phyloP scores from a whole-genome alignment of 1,140 invertebrate species.

The Trialeurodes vaporariorum region DNA sequence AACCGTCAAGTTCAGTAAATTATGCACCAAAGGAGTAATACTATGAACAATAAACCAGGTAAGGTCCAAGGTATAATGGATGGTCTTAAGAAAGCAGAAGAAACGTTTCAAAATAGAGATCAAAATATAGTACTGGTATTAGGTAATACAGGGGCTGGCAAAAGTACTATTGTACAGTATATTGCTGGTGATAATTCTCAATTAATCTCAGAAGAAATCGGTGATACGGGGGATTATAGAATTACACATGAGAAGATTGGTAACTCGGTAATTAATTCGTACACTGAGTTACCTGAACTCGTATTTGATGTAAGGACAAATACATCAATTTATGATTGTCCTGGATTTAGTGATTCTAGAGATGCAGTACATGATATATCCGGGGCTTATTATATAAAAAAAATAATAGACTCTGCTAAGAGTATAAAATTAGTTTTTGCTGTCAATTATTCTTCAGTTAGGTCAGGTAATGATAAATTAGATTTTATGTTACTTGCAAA shows the following conservation, averaged over 20 bases:
- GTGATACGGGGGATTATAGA: constrained; percentile 7
- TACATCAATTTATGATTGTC: constrained; percentile 19
- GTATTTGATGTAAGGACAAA: constrained; percentile 8
- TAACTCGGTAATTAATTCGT: constrained; percentile 15
- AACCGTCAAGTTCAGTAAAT: too few species aligned
- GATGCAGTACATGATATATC: constrained; percentile 19
- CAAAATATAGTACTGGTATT: constrained; percentile 18
- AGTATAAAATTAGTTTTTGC: constrained; percentile 20
- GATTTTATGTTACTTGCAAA: constrained; percentile 18
- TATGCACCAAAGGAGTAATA: too few species aligned
- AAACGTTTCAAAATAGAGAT: too few species aligned
- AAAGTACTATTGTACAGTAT: constrained; percentile 20
- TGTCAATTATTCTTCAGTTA: constrained; percentile 18
- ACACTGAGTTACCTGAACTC: constrained; percentile 20
- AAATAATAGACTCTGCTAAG: constrained; percentile 13
- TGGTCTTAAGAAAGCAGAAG: too few species aligned
- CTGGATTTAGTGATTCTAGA: constrained; percentile 24
- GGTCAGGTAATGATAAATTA: constrained; percentile 11
- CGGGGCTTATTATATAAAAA: constrained; percentile 20
- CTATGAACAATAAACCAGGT: too few species aligned
- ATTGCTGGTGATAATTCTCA: constrained; percentile 15
- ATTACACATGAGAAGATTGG: constrained; percentile 11
- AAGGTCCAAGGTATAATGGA: too few species aligned
- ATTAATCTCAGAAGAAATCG: constrained; percentile 5
- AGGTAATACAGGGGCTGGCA: constrained; percentile 23